These are phyloP conservation scores for Lindbergichthys nudifrons DNA, from an alignment of 2,797 vertebrate genomes.

Conservation along the genomic window DNA sequence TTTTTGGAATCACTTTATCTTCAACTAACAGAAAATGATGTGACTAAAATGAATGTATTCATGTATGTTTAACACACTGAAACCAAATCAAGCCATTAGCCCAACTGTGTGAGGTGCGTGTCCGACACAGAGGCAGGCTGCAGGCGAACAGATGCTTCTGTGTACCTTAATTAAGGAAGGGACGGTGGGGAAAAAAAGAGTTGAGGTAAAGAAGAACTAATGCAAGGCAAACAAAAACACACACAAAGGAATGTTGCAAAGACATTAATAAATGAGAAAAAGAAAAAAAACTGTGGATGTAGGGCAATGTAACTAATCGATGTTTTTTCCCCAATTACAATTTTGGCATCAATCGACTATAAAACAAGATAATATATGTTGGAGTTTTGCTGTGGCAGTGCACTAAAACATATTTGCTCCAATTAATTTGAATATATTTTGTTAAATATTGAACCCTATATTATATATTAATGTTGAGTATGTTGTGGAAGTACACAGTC, in stretches of 20 bases:
- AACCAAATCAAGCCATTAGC: constrained; percentile 54
- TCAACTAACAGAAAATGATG: background rate
- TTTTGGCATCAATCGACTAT: too few species aligned
- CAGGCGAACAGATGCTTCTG: constrained; percentile 79
- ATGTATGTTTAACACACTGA: constrained; percentile 11
- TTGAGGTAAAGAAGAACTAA: constrained; percentile 19
- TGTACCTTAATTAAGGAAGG: constrained; percentile 79
- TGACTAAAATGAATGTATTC: background rate
- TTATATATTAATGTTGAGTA: too few species aligned
- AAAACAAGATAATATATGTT: too few species aligned
- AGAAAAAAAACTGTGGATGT: background rate
- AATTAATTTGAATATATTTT: too few species aligned
- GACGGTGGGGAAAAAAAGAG: constrained; percentile 6
- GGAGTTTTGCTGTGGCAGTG: too few species aligned
- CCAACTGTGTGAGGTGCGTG: constrained; percentile 51
- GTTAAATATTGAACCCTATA: too few species aligned
- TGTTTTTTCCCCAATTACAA: too few species aligned
- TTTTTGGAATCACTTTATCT: background rate
- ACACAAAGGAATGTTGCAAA: background rate
- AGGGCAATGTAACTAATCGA: too few species aligned
- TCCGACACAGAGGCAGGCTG: constrained; percentile 61
- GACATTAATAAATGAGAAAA: background rate
- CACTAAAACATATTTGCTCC: too few species aligned
- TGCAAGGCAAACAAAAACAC: constrained; percentile 12
- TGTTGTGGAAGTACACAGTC: background rate